phyloP scores from a whole-genome alignment of 2,797 vertebrate species.

The Microhierax caerulescens region DNA sequence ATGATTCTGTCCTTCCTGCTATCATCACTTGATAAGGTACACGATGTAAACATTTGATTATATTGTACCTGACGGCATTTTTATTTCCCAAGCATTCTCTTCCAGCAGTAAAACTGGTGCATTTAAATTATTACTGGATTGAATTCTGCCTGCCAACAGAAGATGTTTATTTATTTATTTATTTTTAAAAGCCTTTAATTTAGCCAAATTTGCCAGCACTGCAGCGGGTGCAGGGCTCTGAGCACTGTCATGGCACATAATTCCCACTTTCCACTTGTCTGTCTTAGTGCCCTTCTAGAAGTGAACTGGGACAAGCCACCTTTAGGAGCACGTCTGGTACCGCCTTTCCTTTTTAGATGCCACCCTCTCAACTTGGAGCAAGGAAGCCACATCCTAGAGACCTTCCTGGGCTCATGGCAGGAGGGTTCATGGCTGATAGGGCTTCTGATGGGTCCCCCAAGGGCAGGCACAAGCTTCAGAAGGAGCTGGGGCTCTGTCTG shows the following conservation, averaged over 20 bases:
- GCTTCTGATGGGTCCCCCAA: neutral
- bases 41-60: neutral
- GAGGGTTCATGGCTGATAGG: neutral
- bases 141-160: neutral
- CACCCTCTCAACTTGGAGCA: too few species aligned
- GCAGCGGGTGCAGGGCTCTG: neutral
- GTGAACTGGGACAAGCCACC: neutral
- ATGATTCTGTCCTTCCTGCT: neutral
- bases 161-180: too few species aligned
- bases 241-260: fast-evolving
- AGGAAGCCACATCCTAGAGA: neutral
- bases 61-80: neutral
- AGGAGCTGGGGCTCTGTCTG: neutral
- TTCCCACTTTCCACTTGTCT: neutral
- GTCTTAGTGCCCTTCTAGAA: neutral
- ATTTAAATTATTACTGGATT: neutral
- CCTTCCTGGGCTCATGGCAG: neutral
- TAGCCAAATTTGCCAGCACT: fast-evolving
- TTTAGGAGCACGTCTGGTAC: too few species aligned
- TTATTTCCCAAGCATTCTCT: neutral
- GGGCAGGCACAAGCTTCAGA: neutral
- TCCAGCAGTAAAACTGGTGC: neutral
- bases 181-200: too few species aligned
- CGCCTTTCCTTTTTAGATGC: neutral
- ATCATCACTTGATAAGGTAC: neutral